Conservation (phyloP, 2,888 invertebrate genomes). For the Drosophila hamatofila region DNA sequence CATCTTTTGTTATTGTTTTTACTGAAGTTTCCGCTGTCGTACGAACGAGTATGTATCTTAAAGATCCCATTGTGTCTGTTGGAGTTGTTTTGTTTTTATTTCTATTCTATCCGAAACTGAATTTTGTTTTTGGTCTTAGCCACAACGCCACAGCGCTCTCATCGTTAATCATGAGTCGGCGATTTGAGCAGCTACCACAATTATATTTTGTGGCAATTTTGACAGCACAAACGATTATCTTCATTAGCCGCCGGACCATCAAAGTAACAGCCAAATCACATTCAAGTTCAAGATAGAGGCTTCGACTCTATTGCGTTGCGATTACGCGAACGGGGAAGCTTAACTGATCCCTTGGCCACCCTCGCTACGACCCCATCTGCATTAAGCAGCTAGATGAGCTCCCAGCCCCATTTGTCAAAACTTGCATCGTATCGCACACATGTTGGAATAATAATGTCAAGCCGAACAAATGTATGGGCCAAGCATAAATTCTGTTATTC, state of each 20-base stretch:
- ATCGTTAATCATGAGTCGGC: constrained; percentile 72
- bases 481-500: constrained; percentile 63
- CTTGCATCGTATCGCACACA: constrained; percentile 62
- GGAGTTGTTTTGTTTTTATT: constrained; percentile 10
- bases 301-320: constrained; percentile 24
- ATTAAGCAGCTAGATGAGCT: constrained; percentile 19
- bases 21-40: constrained; percentile 69
- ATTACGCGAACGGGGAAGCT: constrained; percentile 14
- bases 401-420: constrained; percentile 55
- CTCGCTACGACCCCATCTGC: constrained; percentile 15
- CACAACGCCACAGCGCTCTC: constrained; percentile 66
- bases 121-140: constrained; percentile 45
- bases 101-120: not conserved
- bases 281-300: constrained; percentile 69
- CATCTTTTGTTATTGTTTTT: constrained; percentile 74
- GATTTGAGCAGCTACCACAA: constrained; percentile 60
- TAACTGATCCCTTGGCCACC: constrained; percentile 5
- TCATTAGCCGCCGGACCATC: constrained; percentile 56
- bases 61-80: constrained; percentile 69
- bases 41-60: constrained; percentile 50
- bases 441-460: constrained; percentile 78
- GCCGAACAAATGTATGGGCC: constrained; percentile 62
- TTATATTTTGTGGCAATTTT: constrained; percentile 76
- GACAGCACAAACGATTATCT: constrained; percentile 75
- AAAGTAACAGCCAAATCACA: constrained; percentile 41